Base-by-base conservation (phyloP, 1,140 invertebrate genomes). In the Chrysomallon squamiferum region DNA sequence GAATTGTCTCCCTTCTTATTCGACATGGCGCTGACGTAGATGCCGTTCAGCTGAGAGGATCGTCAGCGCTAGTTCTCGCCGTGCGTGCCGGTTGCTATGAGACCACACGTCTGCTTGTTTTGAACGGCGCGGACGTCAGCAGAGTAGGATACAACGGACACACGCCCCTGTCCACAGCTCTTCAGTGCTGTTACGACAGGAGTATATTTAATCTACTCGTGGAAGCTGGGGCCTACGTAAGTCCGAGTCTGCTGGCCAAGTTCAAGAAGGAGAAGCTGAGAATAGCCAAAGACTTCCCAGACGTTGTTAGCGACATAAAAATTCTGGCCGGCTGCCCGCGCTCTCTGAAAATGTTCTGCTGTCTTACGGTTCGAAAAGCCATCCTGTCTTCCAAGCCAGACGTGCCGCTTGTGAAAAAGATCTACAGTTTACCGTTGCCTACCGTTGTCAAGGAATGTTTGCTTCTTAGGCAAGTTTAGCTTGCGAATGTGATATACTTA, bases 111-210 rank as follows among this genome's bases (percentile, higher is more conserved):
- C 59, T 78, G 9, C 59, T 80, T 20, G 35, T 80, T 6, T 59
- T 78, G 20, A 78, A 80, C 65, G 78, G 78, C n/a, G 78, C 78
- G 5, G 68, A 80, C 56, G 76, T 76, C 27, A 80, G 77, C 64
- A 75, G 76, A 62, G 57, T 70, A 27, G 76, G 73, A 35, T 65
- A 72, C 57, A 77, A 78, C 57, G 75, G 72, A 9, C 76, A 78
- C 62, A 78, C 72, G 15, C 75, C 75, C 18, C 57, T 80, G 32
- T 78, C 76, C 2, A 74, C 72, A 1, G 69, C 74, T 6, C 66
- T 80, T 20, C 74, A 77, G 49, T 69, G 41, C 13, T 73, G 71
- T 41, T 60, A 38, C 7, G 72, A 74, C 52, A 56, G 57, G 35
- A 41, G 49, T 15, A 72, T 78, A 15, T 66, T 74, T n/a, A 66